These are phyloP conservation scores for Sternarchorhynchus goeldii DNA, from an alignment of 2,797 vertebrate species.

Conservation along the genomic window DNA sequence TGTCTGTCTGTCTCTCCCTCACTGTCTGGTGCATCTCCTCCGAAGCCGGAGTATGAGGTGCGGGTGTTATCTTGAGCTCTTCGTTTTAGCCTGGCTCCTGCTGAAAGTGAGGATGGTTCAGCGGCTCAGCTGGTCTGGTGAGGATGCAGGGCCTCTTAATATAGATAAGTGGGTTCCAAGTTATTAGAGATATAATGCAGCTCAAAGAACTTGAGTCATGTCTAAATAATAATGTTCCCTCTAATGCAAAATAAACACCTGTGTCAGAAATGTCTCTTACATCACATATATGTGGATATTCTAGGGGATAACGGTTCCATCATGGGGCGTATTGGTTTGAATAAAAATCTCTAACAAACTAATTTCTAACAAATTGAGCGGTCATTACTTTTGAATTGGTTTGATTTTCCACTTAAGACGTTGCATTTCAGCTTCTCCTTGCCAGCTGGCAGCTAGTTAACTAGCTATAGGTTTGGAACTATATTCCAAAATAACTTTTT, in stretches of 20 bases:
- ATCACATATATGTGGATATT: too few relatives aligned
- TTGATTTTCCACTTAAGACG: too few relatives aligned
- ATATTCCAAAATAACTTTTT: too few relatives aligned
- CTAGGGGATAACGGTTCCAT: not conserved
- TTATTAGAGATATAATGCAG: not conserved
- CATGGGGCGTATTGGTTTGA: too few relatives aligned
- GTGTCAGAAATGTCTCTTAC: too few relatives aligned
- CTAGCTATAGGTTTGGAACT: too few relatives aligned
- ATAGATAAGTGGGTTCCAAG: not conserved
- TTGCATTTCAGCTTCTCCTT: too few relatives aligned
- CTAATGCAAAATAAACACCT: too few relatives aligned
- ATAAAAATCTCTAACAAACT: too few relatives aligned
- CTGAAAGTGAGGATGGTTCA: not conserved
- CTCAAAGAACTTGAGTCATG: not conserved
- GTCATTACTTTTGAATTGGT: too few relatives aligned
- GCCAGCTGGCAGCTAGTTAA: too few relatives aligned
- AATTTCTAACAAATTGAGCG: too few relatives aligned
- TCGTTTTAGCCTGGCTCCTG: conserved; percentile 30
- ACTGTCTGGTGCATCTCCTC: conserved; percentile 6
- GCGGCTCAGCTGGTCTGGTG: not conserved
- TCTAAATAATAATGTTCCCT: not conserved
- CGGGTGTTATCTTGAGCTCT: conserved; percentile 44
- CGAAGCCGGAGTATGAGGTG: conserved; percentile 19
- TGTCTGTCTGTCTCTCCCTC: not conserved
- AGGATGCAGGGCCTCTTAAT: not conserved